Evolutionary conservation across 2,888 invertebrate genomes (phyloP).

Genomic region (Sesamia inferens): DNA sequence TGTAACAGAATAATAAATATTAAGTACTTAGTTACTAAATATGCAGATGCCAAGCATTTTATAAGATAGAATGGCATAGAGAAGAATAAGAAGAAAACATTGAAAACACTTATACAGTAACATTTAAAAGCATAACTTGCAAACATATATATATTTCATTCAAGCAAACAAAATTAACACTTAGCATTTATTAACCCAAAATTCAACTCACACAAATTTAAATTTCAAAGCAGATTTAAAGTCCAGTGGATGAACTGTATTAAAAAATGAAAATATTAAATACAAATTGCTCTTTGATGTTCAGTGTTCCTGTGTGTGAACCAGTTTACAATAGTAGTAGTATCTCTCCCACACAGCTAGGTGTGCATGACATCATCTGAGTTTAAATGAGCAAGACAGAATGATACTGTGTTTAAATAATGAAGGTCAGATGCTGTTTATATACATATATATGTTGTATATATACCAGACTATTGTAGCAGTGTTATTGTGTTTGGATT

Average conservation of each 20-base stretch:
- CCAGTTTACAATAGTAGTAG: conserved; percentile 9
- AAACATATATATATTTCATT: conserved; percentile 9
- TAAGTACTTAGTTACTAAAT: background rate
- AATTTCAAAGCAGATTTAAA: conserved; percentile 47
- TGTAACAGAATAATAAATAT: conserved; percentile 72
- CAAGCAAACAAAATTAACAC: conserved; percentile 32
- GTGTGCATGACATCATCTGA: conserved; percentile 75
- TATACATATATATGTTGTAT: conserved; percentile 33
- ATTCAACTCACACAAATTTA: conserved; percentile 57
- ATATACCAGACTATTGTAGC: conserved; percentile 19
- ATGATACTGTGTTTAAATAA: conserved; percentile 57
- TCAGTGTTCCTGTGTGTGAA: background rate
- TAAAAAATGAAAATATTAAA: conserved; percentile 45
- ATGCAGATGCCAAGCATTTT: background rate
- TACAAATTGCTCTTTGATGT: conserved; percentile 20
- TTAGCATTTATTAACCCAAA: conserved; percentile 35
- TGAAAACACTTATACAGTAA: conserved; percentile 20
- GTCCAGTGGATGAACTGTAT: conserved; percentile 50
- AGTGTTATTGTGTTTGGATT: conserved; percentile 46
- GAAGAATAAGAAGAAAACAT: conserved; percentile 20
- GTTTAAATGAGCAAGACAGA: conserved; percentile 67
- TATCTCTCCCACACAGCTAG: conserved; percentile 1
- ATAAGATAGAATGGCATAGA: conserved; percentile 11
- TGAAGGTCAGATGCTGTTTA: conserved; percentile 67
- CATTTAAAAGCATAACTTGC: conserved; percentile 1